Evolutionary conservation across 92 coral and sea anemone species (phyloP).

Genomic region (Virgularia gustaviana): DNA sequence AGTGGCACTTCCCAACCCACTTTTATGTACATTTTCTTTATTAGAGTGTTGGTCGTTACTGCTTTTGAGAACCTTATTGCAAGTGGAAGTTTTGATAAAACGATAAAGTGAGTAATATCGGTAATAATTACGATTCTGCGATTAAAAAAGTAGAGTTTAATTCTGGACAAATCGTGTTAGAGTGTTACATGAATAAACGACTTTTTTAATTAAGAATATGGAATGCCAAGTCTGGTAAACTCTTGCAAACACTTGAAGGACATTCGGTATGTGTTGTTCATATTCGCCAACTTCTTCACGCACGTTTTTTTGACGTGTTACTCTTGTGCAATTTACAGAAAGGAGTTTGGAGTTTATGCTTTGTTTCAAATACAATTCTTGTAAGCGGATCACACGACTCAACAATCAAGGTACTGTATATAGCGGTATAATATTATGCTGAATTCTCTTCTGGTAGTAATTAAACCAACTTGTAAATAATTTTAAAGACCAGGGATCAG

Average conservation of each 20-base stretch:
- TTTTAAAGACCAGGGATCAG: too few species aligned
- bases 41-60: conserved; percentile 80
- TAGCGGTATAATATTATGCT: too few species aligned
- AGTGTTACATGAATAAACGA: background rate
- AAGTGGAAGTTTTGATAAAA: conserved; percentile 90
- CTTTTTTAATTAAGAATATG: conserved; percentile 59
- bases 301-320: background rate
- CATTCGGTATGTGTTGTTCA: conserved; percentile 68
- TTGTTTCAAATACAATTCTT: conserved; percentile 72
- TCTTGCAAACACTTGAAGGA: conserved; percentile 79
- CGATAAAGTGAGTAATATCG: conserved; percentile 63
- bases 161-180: too few species aligned
- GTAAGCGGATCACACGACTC: conserved; percentile 92
- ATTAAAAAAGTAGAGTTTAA: too few species aligned
- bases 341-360: conserved; percentile 89
- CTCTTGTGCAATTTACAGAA: conserved; percentile 50
- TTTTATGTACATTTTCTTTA: background rate
- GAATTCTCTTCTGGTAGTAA: too few species aligned
- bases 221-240: conserved; percentile 72
- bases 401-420: conserved; percentile 87
- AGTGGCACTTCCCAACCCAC: background rate
- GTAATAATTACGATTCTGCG: too few species aligned
- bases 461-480: too few species aligned
- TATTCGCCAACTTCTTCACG: background rate
- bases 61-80: conserved; percentile 73